These are phyloP conservation scores for Agrilus mali DNA, from an alignment of 2,888 invertebrate genomes.

Conservation along the genomic window DNA sequence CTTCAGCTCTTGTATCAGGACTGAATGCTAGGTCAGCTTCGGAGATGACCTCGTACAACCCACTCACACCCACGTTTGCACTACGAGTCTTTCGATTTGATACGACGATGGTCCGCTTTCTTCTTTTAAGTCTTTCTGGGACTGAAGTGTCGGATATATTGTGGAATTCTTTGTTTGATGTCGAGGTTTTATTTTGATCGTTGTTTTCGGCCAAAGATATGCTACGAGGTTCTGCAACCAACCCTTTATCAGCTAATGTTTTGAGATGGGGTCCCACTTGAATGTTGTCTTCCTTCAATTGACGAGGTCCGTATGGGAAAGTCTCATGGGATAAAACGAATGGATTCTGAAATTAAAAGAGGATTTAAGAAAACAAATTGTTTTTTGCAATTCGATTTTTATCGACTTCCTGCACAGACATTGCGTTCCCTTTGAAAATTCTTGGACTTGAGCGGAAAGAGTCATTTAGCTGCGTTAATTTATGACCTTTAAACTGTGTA, in stretches of 20 bases:
- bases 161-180: constrained; percentile 2
- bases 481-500: too few species aligned
- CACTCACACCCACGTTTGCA: constrained; percentile 81
- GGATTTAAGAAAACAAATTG: background rate
- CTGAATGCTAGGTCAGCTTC: constrained; percentile 85
- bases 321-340: constrained; percentile 38
- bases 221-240: constrained; percentile 41
- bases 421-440: too few species aligned
- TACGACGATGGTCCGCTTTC: constrained; percentile 50
- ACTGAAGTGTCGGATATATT: background rate
- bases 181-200: constrained; percentile 8
- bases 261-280: constrained; percentile 41
- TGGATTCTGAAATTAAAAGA: constrained; percentile 26
- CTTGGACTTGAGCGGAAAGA: too few species aligned
- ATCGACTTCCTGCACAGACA: too few species aligned
- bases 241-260: constrained; percentile 28
- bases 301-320: constrained; percentile 70
- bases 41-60: constrained; percentile 78
- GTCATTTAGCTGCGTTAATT: too few species aligned
- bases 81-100: constrained; percentile 64
- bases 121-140: constrained; percentile 33
- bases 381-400: too few species aligned
- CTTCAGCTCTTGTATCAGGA: constrained; percentile 65
- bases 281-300: constrained; percentile 44
- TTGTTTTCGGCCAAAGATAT: constrained; percentile 23